phyloP scores from a whole-genome alignment of 2,888 invertebrate genomes.

The Mythimna ferrago region DNA sequence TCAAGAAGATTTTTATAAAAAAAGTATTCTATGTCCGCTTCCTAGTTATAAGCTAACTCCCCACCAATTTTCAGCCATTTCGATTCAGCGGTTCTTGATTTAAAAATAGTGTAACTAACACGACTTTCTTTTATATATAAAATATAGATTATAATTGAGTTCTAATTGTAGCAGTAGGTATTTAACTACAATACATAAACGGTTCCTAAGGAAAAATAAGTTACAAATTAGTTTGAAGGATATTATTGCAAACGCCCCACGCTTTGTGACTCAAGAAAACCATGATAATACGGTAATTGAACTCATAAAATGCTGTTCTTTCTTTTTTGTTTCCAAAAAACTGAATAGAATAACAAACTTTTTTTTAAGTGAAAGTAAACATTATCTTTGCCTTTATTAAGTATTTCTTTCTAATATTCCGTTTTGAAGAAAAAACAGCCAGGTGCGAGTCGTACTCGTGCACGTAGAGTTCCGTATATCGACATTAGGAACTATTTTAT shows the following conservation, averaged over 20 bases:
- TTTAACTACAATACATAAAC: neutral
- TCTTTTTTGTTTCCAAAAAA: conserved; percentile 1
- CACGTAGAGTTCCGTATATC: too few relatives aligned
- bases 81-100: too few relatives aligned
- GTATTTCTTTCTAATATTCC: conserved; percentile 18
- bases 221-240: neutral
- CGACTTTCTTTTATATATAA: too few relatives aligned
- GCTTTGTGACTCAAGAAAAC: neutral
- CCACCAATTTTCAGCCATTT: too few relatives aligned
- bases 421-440: neutral
- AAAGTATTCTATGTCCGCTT: too few relatives aligned
- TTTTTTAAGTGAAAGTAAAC: conserved; percentile 10
- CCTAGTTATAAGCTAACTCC: too few relatives aligned
- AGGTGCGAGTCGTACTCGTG: too few relatives aligned
- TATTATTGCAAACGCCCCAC: neutral
- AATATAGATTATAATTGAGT: too few relatives aligned
- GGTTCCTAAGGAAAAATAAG: neutral
- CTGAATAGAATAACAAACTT: neutral
- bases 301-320: neutral
- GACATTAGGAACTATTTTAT: too few relatives aligned
- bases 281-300: neutral
- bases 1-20: too few relatives aligned
- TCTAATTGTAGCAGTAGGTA: neutral
- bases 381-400: neutral
- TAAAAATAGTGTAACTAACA: too few relatives aligned